Percentiles rank a stretch among this genome's conserved stretches.
phyloP scores from a whole-genome alignment of 53 echinoderm and acorn worm species.

The Echinarachnius parma region DNA sequence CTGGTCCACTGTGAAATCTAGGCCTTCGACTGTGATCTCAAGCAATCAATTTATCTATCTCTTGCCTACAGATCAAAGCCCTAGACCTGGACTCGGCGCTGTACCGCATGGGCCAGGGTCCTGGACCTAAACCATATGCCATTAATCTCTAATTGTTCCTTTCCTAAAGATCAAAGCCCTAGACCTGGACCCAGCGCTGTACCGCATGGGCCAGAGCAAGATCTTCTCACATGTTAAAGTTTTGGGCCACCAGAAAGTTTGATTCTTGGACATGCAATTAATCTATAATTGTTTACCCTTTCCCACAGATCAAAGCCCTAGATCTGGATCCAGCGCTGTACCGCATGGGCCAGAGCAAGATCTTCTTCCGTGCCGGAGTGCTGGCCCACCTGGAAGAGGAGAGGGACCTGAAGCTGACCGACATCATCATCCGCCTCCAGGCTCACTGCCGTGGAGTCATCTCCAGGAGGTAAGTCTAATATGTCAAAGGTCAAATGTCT shows the following conservation, averaged over 20 bases:
- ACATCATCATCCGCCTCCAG: conserved; percentile 95
- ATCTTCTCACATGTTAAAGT: too few species aligned
- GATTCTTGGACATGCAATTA: neutral
- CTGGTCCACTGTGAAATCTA: neutral
- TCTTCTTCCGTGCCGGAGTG: conserved; percentile 99
- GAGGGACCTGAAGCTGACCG: conserved; percentile 91
- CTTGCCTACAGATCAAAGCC: conserved; percentile 58
- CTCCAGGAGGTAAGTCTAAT: conserved; percentile 64
- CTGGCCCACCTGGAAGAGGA: conserved; percentile 97
- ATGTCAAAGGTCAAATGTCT: neutral
- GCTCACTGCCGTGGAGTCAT: conserved; percentile 89
- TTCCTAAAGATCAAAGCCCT: conserved; percentile 75
- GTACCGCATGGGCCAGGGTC: conserved; percentile 76
- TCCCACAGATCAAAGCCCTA: conserved; percentile 75
- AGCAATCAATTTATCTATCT: neutral
- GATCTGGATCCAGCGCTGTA: conserved; percentile 88
- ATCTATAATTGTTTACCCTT: neutral
- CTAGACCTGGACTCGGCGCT: conserved; percentile 81
- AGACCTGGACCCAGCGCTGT: conserved; percentile 86
- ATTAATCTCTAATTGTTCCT: too few species aligned
- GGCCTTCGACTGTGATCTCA: neutral
- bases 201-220: conserved; percentile 97
- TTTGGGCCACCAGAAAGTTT: conserved; percentile 75
- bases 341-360: conserved; percentile 98
- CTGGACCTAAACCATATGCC: conserved; percentile 61